Conservation (phyloP, 2,888 invertebrate species). For the Leptogaster cylindrica region DNA sequence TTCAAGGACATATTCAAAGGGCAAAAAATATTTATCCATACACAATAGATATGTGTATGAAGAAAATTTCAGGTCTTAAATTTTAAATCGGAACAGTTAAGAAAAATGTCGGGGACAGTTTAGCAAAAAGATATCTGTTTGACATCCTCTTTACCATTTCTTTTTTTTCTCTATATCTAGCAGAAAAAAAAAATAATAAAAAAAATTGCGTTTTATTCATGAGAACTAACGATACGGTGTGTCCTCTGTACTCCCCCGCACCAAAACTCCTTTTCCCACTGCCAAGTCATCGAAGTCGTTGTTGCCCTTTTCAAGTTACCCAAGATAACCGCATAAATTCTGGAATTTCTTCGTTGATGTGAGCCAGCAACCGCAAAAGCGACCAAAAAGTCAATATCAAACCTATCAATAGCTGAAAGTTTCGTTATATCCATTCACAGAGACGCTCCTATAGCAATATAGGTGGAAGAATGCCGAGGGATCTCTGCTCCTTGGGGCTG, state of each 20-base stretch:
- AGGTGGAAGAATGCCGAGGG: not conserved
- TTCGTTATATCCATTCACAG: conserved; percentile 37
- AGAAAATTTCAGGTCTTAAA: conserved; percentile 27
- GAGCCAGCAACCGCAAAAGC: conserved; percentile 32
- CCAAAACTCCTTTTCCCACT: not conserved
- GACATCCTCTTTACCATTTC: conserved; percentile 33
- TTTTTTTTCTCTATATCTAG: not conserved
- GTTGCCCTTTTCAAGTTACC: conserved; percentile 32
- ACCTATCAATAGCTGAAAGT: conserved; percentile 42
- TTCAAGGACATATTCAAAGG: too few relatives aligned
- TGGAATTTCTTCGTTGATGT: conserved; percentile 28
- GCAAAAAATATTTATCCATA: too few relatives aligned
- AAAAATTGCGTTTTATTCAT: conserved; percentile 36
- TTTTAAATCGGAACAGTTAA: conserved; percentile 12
- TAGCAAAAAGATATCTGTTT: conserved; percentile 33
- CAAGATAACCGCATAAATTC: conserved; percentile 37
- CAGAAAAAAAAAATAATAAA: not conserved
- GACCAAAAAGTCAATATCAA: conserved; percentile 41
- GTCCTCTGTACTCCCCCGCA: not conserved
- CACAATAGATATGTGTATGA: too few relatives aligned
- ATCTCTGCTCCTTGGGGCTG: not conserved
- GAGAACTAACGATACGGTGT: conserved; percentile 13
- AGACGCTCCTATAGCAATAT: not conserved
- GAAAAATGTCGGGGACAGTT: conserved; percentile 19
- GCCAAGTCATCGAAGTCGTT: conserved; percentile 17